phyloP scores from a whole-genome alignment of 2,888 invertebrate species.

The Drosophila seclusa region DNA sequence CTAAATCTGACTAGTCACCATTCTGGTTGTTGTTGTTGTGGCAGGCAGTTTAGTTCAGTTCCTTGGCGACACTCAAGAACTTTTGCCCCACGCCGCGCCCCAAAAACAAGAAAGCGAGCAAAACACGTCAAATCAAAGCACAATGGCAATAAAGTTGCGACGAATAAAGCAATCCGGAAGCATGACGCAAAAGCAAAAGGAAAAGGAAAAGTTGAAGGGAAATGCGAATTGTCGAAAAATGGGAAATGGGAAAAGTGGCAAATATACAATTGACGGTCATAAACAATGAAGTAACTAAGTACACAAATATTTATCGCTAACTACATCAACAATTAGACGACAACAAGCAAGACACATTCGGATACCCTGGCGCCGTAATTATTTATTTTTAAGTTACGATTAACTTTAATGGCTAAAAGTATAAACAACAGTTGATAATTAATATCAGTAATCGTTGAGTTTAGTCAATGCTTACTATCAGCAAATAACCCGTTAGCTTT shows the following conservation, averaged over 20 bases:
- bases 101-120: conserved; percentile 14
- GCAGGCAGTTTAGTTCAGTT: conserved; percentile 16
- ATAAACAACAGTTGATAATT: not conserved
- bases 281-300: conserved; percentile 2
- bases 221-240: conserved; percentile 9
- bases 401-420: not conserved
- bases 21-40: conserved; percentile 24
- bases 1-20: conserved; percentile 46
- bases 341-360: not conserved
- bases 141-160: conserved; percentile 42
- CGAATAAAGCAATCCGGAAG: conserved; percentile 29
- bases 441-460: not conserved
- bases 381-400: not conserved
- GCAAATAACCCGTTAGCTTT: not conserved
- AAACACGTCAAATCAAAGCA: conserved; percentile 50
- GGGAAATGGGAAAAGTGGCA: conserved; percentile 15
- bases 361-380: not conserved
- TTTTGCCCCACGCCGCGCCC: conserved; percentile 11
- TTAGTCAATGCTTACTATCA: not conserved
- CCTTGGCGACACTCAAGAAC: conserved; percentile 48
- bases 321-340: conserved; percentile 44
- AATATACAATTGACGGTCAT: conserved; percentile 17
- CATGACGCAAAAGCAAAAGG: conserved; percentile 26
- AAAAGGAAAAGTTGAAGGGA: conserved; percentile 9
- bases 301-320: conserved; percentile 45